phyloP scores from a whole-genome alignment of 64 coral and sea anemone genomes.

The Porites lutea region DNA sequence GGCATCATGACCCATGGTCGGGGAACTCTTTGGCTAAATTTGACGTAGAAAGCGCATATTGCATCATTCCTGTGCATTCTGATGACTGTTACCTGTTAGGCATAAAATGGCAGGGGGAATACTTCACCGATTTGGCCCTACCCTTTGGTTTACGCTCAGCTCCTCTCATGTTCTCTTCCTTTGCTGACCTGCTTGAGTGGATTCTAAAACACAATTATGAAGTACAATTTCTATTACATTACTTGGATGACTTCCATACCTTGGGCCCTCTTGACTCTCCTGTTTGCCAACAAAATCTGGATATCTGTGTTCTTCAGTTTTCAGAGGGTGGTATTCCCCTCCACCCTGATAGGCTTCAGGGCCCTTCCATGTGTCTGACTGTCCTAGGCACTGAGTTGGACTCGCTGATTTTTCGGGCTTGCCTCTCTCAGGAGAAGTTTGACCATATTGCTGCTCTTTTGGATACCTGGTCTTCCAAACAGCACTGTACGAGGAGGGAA shows the following conservation, averaged over 20 bases:
- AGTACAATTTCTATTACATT: background rate
- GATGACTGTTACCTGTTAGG: background rate
- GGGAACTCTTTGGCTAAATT: background rate
- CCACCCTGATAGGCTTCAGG: too few relatives aligned
- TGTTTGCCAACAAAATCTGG: too few relatives aligned
- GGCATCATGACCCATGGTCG: background rate
- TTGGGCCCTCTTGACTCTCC: background rate
- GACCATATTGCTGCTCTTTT: too few relatives aligned
- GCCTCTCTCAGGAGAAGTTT: too few relatives aligned
- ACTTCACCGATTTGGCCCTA: background rate
- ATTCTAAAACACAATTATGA: slow-evolving; percentile 14
- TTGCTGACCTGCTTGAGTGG: background rate
- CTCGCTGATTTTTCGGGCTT: too few relatives aligned
- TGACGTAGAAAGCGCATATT: background rate
- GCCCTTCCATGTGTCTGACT: too few relatives aligned
- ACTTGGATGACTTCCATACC: slow-evolving; percentile 11
- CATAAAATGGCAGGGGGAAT: background rate
- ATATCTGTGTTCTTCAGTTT: too few relatives aligned
- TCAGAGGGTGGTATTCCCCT: too few relatives aligned
- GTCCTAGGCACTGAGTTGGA: too few relatives aligned
- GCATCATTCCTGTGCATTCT: background rate
- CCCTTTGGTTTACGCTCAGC: slow-evolving; percentile 12
- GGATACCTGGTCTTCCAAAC: too few relatives aligned
- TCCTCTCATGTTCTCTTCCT: background rate
- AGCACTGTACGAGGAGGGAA: too few relatives aligned